Conservation (phyloP, 2,797 vertebrate species). For the Philypnodon macrostomus region DNA sequence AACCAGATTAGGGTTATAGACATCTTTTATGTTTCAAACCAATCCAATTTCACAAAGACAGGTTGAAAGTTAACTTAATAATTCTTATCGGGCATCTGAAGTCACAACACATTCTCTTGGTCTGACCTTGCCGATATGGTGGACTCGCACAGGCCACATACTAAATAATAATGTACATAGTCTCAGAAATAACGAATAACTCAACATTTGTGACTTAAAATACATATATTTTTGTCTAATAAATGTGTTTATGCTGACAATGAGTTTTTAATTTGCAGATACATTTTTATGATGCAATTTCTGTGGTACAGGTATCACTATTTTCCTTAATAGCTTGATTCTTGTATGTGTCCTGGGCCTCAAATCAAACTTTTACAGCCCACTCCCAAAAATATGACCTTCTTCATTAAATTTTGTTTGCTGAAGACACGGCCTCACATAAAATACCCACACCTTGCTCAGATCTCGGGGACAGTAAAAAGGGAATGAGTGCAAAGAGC, state of each 20-base stretch:
- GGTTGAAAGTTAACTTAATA: neutral
- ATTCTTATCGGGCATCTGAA: neutral
- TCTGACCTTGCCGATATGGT: conserved; percentile 1
- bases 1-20: neutral
- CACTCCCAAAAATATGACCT: conserved; percentile 15
- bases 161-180: too few relatives aligned
- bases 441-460: conserved; percentile 47
- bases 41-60: neutral
- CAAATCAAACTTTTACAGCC: neutral
- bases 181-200: too few relatives aligned
- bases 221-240: too few relatives aligned
- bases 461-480: conserved; percentile 52
- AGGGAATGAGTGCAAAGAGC: conserved; percentile 50
- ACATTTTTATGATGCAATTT: too few relatives aligned
- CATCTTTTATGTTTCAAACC: neutral
- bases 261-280: too few relatives aligned
- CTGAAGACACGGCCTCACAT: conserved; percentile 22
- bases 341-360: too few relatives aligned
- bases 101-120: neutral
- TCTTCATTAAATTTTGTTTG: conserved; percentile 37
- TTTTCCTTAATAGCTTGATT: too few relatives aligned
- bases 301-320: too few relatives aligned
- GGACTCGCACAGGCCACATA: neutral
- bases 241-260: too few relatives aligned
- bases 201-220: too few relatives aligned